phyloP scores from a whole-genome alignment of 1,140 invertebrate genomes.

The Drosophila baimaii region DNA sequence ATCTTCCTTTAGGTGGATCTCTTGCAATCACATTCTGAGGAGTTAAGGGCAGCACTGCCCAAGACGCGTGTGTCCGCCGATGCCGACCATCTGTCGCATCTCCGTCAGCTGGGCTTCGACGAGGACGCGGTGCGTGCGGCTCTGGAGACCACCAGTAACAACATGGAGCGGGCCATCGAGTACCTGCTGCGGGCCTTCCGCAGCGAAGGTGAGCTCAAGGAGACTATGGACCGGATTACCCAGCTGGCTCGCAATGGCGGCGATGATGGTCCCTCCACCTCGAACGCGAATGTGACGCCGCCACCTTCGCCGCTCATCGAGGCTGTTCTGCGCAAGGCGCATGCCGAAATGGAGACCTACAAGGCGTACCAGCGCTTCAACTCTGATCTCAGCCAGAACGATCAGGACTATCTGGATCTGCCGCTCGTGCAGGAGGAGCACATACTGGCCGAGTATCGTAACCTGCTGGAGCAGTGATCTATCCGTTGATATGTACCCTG shows the following conservation, averaged over 20 bases:
- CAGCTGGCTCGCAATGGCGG: slow-evolving; percentile 8
- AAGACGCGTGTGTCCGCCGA: slow-evolving; percentile 4
- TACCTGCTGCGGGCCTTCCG: slow-evolving; percentile 82
- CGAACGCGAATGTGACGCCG: slow-evolving; percentile 9
- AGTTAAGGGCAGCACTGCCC: slow-evolving; percentile 43
- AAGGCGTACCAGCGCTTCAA: slow-evolving; percentile 86
- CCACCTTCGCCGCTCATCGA: slow-evolving; percentile 34
- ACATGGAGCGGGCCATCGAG: slow-evolving; percentile 86
- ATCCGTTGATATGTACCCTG: neutral
- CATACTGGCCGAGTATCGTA: slow-evolving; percentile 87
- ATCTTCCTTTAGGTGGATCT: slow-evolving; percentile 63
- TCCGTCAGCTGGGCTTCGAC: slow-evolving; percentile 88
- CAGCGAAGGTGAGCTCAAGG: slow-evolving; percentile 61
- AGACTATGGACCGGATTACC: slow-evolving; percentile 43
- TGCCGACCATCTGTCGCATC: slow-evolving; percentile 68
- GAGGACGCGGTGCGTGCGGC: slow-evolving; percentile 85
- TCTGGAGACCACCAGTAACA: slow-evolving; percentile 85
- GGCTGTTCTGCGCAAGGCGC: slow-evolving; percentile 48
- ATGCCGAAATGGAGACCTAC: slow-evolving; percentile 61
- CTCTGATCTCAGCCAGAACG: slow-evolving; percentile 86
- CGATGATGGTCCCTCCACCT: slow-evolving; percentile 63
- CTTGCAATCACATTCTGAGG: slow-evolving; percentile 50
- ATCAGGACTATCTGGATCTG: slow-evolving; percentile 88
- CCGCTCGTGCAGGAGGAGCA: slow-evolving; percentile 86
- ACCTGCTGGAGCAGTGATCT: slow-evolving; percentile 85